A percentile compares a stretch with the other conserved stretches of the same genome.
Evolutionary conservation across 2,113 vertebrate species (phyloP).

Genomic region (Cardinalis cardinalis): DNA sequence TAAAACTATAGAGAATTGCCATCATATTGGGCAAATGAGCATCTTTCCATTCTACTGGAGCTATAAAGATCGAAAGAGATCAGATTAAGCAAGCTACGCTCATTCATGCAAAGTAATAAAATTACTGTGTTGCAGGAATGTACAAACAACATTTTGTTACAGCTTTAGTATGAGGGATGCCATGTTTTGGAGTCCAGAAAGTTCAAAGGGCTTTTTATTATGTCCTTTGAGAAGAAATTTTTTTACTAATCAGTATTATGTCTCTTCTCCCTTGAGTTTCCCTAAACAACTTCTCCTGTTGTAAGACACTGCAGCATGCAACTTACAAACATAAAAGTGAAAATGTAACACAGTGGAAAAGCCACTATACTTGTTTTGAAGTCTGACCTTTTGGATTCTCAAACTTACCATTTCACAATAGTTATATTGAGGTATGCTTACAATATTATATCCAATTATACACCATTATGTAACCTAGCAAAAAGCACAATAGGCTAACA

Average conservation of each 20-base stretch:
- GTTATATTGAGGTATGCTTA: neutral
- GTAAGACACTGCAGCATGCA: neutral
- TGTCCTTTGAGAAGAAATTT: neutral
- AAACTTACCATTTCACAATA: neutral
- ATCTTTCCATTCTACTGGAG: neutral
- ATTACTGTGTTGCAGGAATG: neutral
- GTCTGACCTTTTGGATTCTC: neutral
- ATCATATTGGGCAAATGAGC: neutral
- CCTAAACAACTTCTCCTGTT: neutral
- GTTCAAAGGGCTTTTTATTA: neutral
- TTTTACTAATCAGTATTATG: neutral
- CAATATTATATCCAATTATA: neutral
- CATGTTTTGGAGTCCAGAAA: neutral
- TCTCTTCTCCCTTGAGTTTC: neutral
- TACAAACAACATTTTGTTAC: neutral
- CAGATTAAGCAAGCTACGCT: neutral
- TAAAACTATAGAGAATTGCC: neutral
- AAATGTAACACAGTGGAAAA: neutral
- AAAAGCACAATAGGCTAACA: neutral
- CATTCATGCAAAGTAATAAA: neutral
- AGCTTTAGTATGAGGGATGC: neutral
- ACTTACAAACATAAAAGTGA: neutral
- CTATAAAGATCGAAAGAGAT: neutral
- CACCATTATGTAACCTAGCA: neutral
- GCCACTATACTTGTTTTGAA: neutral